These are phyloP conservation scores for Zaprionus bogoriensis DNA, from an alignment of 2,888 invertebrate genomes.

Conservation along the genomic window DNA sequence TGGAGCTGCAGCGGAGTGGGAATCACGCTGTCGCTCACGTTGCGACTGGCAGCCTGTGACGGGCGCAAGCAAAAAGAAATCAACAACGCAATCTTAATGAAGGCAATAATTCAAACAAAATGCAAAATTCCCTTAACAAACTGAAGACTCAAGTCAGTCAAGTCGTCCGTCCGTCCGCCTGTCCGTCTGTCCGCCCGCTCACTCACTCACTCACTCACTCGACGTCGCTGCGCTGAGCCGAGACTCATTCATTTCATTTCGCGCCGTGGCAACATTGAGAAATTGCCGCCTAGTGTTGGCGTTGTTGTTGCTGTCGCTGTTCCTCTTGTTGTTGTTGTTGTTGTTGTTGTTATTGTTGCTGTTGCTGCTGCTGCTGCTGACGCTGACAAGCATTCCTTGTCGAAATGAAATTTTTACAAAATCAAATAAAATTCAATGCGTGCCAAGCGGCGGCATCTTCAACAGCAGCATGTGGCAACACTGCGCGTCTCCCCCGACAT, in stretches of 20 bases:
- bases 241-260: constrained; percentile 47
- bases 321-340: not conserved
- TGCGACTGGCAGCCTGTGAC: constrained; percentile 54
- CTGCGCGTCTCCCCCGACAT: constrained; percentile 36
- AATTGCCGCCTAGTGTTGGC: constrained; percentile 56
- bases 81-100: constrained; percentile 78
- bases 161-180: too few species aligned
- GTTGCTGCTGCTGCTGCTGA: constrained; percentile 12
- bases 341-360: constrained; percentile 10
- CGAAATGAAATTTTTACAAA: constrained; percentile 74
- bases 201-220: constrained; percentile 39
- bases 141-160: constrained; percentile 57
- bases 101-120: constrained; percentile 78
- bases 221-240: too few species aligned
- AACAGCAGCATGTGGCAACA: constrained; percentile 30
- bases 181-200: constrained; percentile 26
- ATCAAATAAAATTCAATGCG: constrained; percentile 72
- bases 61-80: constrained; percentile 46
- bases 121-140: constrained; percentile 74
- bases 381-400: constrained; percentile 65
- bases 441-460: constrained; percentile 35
- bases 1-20: constrained; percentile 12
- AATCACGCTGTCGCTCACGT: constrained; percentile 68
- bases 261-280: constrained; percentile 56
- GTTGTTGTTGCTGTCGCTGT: constrained; percentile 10